Conservation (phyloP, 1,140 invertebrate genomes). For the Macrosteles quadrilineatus region DNA sequence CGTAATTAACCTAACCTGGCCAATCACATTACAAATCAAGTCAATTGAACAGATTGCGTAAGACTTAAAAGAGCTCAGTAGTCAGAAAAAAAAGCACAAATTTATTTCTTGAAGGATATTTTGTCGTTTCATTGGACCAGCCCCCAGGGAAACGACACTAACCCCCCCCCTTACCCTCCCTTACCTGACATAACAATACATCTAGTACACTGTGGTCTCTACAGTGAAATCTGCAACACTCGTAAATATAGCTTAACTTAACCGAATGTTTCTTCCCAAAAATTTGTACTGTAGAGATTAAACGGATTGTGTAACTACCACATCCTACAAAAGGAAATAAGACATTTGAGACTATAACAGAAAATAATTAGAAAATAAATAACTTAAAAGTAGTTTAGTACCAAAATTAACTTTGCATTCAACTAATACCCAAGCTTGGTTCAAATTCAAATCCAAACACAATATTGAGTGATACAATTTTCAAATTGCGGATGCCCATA, state of each 20-base stretch:
- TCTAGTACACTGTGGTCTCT: neutral
- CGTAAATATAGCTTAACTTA: neutral
- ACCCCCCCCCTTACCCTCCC: neutral
- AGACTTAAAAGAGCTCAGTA: neutral
- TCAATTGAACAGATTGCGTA: neutral
- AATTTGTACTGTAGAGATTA: neutral
- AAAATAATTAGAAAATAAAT: too few relatives aligned
- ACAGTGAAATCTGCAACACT: neutral
- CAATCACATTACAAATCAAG: neutral
- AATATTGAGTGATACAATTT: too few relatives aligned
- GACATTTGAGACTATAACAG: too few relatives aligned
- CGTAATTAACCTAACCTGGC: slow-evolving; percentile 3
- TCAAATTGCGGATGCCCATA: too few relatives aligned
- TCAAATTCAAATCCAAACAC: too few relatives aligned
- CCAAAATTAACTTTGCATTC: too few relatives aligned
- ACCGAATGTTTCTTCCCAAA: neutral
- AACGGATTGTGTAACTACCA: too few relatives aligned
- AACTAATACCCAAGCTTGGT: too few relatives aligned
- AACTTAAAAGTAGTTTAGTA: too few relatives aligned
- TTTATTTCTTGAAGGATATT: neutral
- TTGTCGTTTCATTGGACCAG: slow-evolving; percentile 17
- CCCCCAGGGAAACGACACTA: slow-evolving; percentile 1
- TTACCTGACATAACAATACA: neutral
- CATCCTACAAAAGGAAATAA: too few relatives aligned
- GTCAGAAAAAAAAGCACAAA: neutral